Evolutionary conservation across 2,888 invertebrate species (phyloP).

Genomic region (Brenthis daphne): DNA sequence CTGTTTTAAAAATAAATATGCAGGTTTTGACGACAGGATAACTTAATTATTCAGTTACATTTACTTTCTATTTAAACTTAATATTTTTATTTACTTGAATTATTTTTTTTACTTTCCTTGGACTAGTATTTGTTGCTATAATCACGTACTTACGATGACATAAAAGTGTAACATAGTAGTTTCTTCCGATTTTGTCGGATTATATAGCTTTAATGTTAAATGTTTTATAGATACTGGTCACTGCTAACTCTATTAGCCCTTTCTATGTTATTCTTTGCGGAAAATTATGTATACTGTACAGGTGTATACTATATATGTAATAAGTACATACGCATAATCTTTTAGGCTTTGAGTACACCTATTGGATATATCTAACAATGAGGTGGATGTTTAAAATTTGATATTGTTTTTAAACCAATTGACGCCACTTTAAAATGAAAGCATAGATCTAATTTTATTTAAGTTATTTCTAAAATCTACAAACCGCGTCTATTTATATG

Average conservation of each 20-base stretch:
- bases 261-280: too few relatives aligned
- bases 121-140: background rate
- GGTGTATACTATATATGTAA: too few relatives aligned
- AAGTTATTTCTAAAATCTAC: background rate
- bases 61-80: too few relatives aligned
- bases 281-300: too few relatives aligned
- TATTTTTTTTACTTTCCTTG: background rate
- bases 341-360: too few relatives aligned
- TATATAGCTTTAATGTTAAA: background rate
- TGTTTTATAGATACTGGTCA: too few relatives aligned
- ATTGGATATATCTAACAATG: too few relatives aligned
- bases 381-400: too few relatives aligned
- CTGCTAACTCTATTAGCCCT: too few relatives aligned
- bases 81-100: background rate
- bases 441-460: background rate
- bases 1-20: background rate
- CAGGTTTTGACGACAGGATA: background rate
- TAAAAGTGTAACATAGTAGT: background rate
- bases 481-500: background rate
- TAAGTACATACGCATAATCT: too few relatives aligned
- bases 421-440: background rate
- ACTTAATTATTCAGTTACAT: too few relatives aligned
- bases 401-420: background rate
- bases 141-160: slow-evolving; percentile 1
- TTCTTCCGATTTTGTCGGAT: background rate